Base-by-base conservation (phyloP, 2,888 invertebrate species). In the Dasysyrphus tricinctus region DNA sequence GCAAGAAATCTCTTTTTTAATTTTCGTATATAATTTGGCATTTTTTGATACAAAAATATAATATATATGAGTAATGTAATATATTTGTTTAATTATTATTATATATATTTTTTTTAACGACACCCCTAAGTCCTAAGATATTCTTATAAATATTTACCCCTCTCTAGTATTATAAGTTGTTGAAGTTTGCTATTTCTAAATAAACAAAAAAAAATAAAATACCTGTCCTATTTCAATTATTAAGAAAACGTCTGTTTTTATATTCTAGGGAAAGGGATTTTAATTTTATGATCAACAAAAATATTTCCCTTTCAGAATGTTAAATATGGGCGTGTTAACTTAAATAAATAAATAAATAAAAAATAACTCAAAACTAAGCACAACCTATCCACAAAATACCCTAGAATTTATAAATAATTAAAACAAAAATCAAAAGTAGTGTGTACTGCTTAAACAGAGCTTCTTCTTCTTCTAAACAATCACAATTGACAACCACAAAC, bases 111-210 rank as follows among this genome's bases (percentile, higher is more conserved):
- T 67, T 67, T 49, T 67, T 34, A 49, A 67, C 29, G 24, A 59
- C n/a, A 51, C 16, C 61, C 69, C 69, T 24, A 65, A 77, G 29
- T 77, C 57, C 57, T 76, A 73, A 72, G 57, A 72, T 82, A 75
- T 81, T 81, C 78, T 81, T 86, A 74, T 78, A 86, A 72, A 81
- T 86, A 79, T 73, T 75, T 86, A 39, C 47, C 57, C 67, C 34
- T 61, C 77, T 69, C 54, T 86, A 86, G 86, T 49, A 75, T 70
- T 86, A 24, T 24, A 86, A 82, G 81, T 86, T 86, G 86, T 86
- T 86, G 34, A 86, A 86, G 86, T 86, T 86, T 86, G 81, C 82
- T 86, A 81, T 73, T 82, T 79, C 78, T 81, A 73, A 78, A 61
- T 72, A 74, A 70, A 80, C 32, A 39, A 34, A 67, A 67, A 5